A percentile compares a stretch with the other conserved stretches of the same genome.
phyloP scores from a whole-genome alignment of 2,797 vertebrate species.

The Dendrocincla fuliginosa region DNA sequence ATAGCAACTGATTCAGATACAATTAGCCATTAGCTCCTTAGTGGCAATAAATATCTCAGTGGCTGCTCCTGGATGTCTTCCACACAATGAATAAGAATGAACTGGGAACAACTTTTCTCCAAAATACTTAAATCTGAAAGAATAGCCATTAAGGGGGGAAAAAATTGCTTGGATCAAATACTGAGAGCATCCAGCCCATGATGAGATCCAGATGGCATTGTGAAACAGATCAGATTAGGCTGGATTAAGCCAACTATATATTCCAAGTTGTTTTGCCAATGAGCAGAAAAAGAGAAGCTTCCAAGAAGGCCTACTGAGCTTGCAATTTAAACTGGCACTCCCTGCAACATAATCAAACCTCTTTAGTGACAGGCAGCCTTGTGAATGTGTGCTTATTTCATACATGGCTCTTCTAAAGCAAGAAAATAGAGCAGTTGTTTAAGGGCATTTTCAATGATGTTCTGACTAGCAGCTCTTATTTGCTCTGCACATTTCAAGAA shows the following conservation, averaged over 20 bases:
- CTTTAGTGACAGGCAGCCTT: neutral
- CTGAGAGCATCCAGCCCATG: neutral
- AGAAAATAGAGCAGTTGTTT: neutral
- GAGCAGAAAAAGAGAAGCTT: neutral
- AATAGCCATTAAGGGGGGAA: neutral
- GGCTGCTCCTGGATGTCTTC: neutral
- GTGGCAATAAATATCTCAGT: slow-evolving; percentile 11
- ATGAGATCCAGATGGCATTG: slow-evolving; percentile 36
- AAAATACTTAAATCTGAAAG: slow-evolving; percentile 13
- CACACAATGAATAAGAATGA: neutral
- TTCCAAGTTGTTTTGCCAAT: slow-evolving; percentile 28
- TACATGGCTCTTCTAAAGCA: neutral
- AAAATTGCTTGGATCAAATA: neutral
- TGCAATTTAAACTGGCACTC: slow-evolving; percentile 20
- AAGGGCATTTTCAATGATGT: neutral
- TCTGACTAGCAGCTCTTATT: neutral
- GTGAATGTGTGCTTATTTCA: neutral
- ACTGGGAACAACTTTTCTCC: neutral
- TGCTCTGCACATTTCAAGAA: neutral
- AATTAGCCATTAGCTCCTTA: neutral
- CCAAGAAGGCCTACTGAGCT: neutral
- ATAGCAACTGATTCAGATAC: neutral
- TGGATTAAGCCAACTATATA: slow-evolving; percentile 48
- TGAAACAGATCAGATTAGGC: slow-evolving; percentile 34
- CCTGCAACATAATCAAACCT: neutral